Evolutionary conservation across 2,797 vertebrate genomes (phyloP).

Genomic region (Hirundo rustica): DNA sequence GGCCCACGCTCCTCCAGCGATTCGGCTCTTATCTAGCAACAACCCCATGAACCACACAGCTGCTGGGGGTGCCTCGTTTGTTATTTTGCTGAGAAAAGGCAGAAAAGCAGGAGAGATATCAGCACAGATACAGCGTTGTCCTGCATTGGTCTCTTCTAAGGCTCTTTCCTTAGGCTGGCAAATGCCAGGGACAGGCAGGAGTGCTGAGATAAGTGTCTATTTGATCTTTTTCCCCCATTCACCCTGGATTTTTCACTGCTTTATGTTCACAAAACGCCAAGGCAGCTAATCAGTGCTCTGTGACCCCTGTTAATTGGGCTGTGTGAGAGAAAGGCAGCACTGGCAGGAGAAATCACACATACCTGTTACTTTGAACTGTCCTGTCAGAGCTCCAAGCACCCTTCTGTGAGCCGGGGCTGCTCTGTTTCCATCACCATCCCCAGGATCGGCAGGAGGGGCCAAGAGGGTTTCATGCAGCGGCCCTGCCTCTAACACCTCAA

Average conservation of each 20-base stretch:
- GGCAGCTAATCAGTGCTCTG: constrained; percentile 56
- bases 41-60: background rate
- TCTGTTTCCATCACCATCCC: background rate
- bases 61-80: background rate
- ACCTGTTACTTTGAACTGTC: constrained; percentile 54
- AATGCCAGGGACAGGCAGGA: constrained; percentile 25
- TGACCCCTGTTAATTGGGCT: constrained; percentile 57
- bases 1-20: background rate
- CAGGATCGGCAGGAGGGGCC: constrained; percentile 9
- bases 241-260: constrained; percentile 48
- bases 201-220: constrained; percentile 55
- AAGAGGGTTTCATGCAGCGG: background rate
- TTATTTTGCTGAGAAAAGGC: constrained; percentile 28
- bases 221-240: constrained; percentile 49
- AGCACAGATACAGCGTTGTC: background rate
- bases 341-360: constrained; percentile 54
- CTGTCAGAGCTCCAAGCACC: constrained; percentile 13
- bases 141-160: background rate
- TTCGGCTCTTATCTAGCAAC: background rate
- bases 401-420: constrained; percentile 35
- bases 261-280: constrained; percentile 47
- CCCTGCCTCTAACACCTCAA: background rate
- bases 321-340: constrained; percentile 41
- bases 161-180: constrained; percentile 39
- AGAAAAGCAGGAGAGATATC: constrained; percentile 36